Percentiles rank a stretch among this genome's conserved stretches.
Conservation (phyloP, 2,113 vertebrate species). For the Eolophus roseicapilla region DNA sequence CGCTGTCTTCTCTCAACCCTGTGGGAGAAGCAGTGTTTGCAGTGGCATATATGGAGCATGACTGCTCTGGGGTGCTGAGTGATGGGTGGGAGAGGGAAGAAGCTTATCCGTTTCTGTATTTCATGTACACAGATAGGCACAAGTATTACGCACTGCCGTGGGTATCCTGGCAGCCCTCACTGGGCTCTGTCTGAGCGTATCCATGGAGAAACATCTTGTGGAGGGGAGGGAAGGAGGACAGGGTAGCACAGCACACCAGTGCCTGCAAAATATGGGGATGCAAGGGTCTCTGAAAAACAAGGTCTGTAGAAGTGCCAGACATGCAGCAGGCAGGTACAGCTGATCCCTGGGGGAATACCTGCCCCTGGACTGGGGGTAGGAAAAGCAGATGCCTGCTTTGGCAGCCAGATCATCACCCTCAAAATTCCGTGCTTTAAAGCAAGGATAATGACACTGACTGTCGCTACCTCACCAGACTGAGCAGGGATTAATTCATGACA, state of each 20-base stretch:
- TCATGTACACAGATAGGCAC: background rate
- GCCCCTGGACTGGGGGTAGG: background rate
- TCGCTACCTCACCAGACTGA: background rate
- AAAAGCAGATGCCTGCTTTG: background rate
- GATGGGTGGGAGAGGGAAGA: background rate
- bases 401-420: background rate
- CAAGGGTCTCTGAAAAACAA: background rate
- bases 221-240: background rate
- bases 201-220: background rate
- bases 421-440: background rate
- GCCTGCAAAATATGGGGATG: background rate
- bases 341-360: background rate
- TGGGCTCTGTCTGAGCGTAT: background rate
- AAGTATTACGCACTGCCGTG: background rate
- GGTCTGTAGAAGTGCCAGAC: background rate
- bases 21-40: background rate
- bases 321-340: background rate
- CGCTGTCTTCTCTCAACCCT: background rate
- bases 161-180: background rate
- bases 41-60: rapidly evolving
- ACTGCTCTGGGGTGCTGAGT: background rate
- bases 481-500: background rate
- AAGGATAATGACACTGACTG: background rate
- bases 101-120: background rate
- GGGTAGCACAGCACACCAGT: background rate